phyloP scores from a whole-genome alignment of 2,888 invertebrate genomes.

The Nomada ruficornis region DNA sequence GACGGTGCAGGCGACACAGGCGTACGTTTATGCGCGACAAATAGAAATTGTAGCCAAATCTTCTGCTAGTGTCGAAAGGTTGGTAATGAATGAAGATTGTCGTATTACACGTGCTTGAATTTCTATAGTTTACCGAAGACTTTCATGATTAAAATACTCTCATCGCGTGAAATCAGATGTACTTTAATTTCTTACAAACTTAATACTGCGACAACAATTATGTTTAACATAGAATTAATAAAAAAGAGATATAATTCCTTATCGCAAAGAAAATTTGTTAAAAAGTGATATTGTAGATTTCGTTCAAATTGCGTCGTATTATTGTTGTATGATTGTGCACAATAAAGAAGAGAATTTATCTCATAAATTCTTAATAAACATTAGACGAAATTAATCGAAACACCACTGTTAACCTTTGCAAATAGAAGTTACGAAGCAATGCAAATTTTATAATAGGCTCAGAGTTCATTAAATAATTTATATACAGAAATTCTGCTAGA shows the following conservation, averaged over 20 bases:
- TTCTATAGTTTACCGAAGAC: no score
- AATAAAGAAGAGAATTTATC: no score
- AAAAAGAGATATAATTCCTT: no score
- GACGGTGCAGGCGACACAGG: slow-evolving; percentile 1
- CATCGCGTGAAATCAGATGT: not conserved
- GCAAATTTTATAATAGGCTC: not conserved
- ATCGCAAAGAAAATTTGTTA: no score
- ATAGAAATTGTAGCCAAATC: slow-evolving; percentile 10
- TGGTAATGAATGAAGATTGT: not conserved
- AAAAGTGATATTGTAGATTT: no score
- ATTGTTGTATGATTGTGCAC: no score
- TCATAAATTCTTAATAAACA: not conserved
- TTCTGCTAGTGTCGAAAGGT: not conserved
- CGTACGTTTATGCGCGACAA: not conserved
- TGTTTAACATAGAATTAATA: no score
- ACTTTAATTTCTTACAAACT: not conserved
- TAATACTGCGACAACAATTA: no score
- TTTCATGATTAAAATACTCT: not conserved
- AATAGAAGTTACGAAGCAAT: not conserved
- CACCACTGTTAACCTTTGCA: not conserved
- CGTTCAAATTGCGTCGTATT: no score
- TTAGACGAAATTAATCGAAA: not conserved
- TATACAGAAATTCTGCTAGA: not conserved
- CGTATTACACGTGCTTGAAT: not conserved
- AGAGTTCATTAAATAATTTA: not conserved